These are phyloP conservation scores for Coleophora deauratella DNA, from an alignment of 2,888 invertebrate genomes.

Conservation along the genomic window DNA sequence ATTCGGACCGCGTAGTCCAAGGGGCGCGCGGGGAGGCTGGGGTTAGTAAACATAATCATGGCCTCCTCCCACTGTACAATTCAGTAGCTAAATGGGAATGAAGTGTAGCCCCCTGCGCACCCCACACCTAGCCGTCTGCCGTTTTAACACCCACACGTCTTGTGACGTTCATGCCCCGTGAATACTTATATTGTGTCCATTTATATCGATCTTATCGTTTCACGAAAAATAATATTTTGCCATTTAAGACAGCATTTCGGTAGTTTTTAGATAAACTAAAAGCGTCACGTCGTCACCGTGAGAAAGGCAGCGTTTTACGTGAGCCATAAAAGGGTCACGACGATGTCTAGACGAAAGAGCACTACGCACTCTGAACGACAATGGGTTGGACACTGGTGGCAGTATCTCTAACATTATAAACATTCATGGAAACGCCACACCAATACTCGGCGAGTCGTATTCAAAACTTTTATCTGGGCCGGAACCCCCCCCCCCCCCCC, in stretches of 20 bases:
- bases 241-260: slow-evolving; percentile 4
- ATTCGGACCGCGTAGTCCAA: slow-evolving; percentile 58
- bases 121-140: slow-evolving; percentile 45
- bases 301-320: slow-evolving; percentile 4
- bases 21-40: slow-evolving; percentile 47
- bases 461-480: slow-evolving; percentile 65
- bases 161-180: slow-evolving; percentile 39
- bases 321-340: slow-evolving; percentile 11
- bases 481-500: slow-evolving; percentile 31
- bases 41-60: slow-evolving; percentile 69
- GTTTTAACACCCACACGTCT: slow-evolving; percentile 52
- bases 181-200: slow-evolving; percentile 25
- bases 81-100: slow-evolving; percentile 69
- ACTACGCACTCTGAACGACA: slow-evolving; percentile 18
- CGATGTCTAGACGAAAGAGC: slow-evolving; percentile 8
- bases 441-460: slow-evolving; percentile 62
- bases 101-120: slow-evolving; percentile 50
- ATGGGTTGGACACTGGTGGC: slow-evolving; percentile 12
- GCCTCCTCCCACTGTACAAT: slow-evolving; percentile 65
- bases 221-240: neutral
- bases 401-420: too few relatives aligned
- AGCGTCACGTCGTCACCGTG: slow-evolving; percentile 4
- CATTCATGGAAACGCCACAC: slow-evolving; percentile 25
- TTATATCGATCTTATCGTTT: neutral
- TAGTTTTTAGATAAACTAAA: neutral